Evolutionary conservation across 2,888 invertebrate species (phyloP).

Genomic region (Heterodera filipjevi): DNA sequence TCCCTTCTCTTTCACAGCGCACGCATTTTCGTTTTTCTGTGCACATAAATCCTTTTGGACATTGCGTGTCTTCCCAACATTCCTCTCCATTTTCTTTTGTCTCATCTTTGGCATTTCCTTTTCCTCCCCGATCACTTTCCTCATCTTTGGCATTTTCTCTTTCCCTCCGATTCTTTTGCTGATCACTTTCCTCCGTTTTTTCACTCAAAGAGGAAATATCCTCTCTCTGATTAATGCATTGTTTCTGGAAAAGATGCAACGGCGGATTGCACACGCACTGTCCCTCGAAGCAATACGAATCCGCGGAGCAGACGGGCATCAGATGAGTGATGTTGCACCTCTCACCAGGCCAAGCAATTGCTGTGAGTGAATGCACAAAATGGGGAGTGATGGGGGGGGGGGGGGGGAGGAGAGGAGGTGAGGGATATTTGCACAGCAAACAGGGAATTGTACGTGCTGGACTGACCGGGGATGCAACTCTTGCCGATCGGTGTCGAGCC

Average conservation of each 20-base stretch:
- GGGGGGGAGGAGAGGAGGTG: not conserved
- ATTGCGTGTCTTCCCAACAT: not conserved
- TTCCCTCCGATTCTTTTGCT: not conserved
- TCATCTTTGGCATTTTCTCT: not conserved
- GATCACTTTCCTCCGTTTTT: not conserved
- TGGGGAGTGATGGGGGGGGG: not conserved
- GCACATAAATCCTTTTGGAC: not conserved
- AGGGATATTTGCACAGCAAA: not conserved
- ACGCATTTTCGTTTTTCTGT: not conserved
- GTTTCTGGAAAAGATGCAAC: conserved; percentile 24
- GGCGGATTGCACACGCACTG: conserved; percentile 41
- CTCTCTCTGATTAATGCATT: conserved; percentile 29
- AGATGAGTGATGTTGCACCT: conserved; percentile 35
- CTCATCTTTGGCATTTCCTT: not conserved
- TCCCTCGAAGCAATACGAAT: conserved; percentile 40
- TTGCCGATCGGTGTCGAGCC: conserved; percentile 62
- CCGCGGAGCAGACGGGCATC: conserved; percentile 39
- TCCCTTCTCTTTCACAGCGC: not conserved
- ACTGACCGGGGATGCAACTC: conserved; percentile 63
- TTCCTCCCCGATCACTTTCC: not conserved
- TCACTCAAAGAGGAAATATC: not conserved
- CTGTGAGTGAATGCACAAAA: conserved; percentile 29
- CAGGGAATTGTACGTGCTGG: not conserved
- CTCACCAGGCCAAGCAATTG: conserved; percentile 41
- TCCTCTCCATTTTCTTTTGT: not conserved